Evolutionary conservation across 2,888 invertebrate species (phyloP), one percentile per base, ranked within the genome.

Genomic region (Smittia sp.): DNA sequence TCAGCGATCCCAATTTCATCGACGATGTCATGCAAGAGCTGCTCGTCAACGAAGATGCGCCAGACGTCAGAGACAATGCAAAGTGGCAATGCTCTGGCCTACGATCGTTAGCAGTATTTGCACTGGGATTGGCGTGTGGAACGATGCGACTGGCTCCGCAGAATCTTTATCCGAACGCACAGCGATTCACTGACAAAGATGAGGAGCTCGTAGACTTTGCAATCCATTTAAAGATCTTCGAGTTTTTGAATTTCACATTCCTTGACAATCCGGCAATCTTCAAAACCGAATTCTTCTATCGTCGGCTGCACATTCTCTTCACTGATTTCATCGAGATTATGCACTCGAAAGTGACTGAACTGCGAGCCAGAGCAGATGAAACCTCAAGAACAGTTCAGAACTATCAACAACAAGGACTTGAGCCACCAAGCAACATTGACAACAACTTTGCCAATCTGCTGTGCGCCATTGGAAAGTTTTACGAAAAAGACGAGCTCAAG

Each of bases 281-380:
- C 77, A 86, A 86, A 75, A 89, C 90, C 81, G 92, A 94, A 81
- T 95, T 94, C 80, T 91, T 94, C 79, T 86, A 92, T 77, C 87
- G 92, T 22, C 87, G 93, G 62, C 83, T 96, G 63, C 97, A 98
- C 82, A 86, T 88, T 15, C 84, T 97, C 7, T 85, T 97, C 72
- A 93, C 94, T 0, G 96, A 97, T 83, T 96, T 98, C 78, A 93
- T 98, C 66, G 90, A 93, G 75, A 87, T 92, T 73, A 93, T 96
- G 93, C 96, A 96, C 73, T 86, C 94, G 66, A 67, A 72, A 76
- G 88, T 93, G 0, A 92, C 92, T 77, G 93, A 93, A 79, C 82
- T 94, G 75, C 85, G 92, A 67, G 90, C 89, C 77, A 86, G 92
- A 77, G 96, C 95, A 0, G 96, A 97, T 81, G 97, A 98, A 81